Base-by-base conservation (phyloP, 1,140 invertebrate genomes). In the Pogonomyrmex californicus region DNA sequence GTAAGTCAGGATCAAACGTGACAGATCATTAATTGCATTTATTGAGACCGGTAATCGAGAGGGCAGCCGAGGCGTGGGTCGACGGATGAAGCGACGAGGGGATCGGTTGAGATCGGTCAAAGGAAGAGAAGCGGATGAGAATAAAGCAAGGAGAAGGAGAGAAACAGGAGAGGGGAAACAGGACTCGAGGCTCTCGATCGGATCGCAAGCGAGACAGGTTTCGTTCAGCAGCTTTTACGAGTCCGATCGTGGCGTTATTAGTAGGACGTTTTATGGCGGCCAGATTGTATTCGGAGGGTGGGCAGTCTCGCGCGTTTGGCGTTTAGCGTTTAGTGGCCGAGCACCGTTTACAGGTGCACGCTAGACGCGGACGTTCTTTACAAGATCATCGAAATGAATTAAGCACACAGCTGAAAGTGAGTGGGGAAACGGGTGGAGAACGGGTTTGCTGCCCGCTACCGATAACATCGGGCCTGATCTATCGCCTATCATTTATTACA, bases 161-260 rank as follows among this genome's bases (percentile, higher is more conserved):
- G 14, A 76, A 54, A 85, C 14, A 51, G 58, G 68, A 47, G 49
- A 54, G 51, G 7, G n/a, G n/a, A n/a, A n/a, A n/a, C 10, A 77
- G 60, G 62, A 82, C 75, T 78, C 62, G 47, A 81, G 86, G 60
- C 81, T 75, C 65, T 73, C 66, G 66, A 82, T 82, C 76, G 83
- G 58, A 86, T 79, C 87, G 86, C 65, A 75, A 85, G 66, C 70
- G 87, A 86, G 73, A 66, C 78, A 71, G 89, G 78, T 90, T 90
- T 89, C 82, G 90, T 91, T 90, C 91, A 88, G 86, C 91, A 92
- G 94, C 92, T 95, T 94, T 94, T 94, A 95, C 92, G 94, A 94
- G 93, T 93, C 91, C 85, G 91, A 94, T 95, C 93, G 92, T 90
- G 90, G 91, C 90, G 91, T 94, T 95, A 95, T 95, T 94, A 95